Evolutionary conservation across 2,888 invertebrate species (phyloP).

Genomic region (Helicoverpa assulta): DNA sequence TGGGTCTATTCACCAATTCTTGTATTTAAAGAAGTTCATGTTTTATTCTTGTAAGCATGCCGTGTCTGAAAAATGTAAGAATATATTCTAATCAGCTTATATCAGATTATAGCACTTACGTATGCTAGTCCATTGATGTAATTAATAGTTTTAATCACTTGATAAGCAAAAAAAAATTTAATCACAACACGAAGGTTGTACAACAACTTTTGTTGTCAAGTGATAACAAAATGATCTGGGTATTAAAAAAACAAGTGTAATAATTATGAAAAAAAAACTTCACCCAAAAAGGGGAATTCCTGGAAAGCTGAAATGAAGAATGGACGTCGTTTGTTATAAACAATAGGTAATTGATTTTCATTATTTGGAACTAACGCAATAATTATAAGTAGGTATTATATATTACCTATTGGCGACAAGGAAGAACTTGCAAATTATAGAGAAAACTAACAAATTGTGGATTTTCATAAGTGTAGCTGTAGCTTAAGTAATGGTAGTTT

Average conservation of each 20-base stretch:
- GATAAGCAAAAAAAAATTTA: constrained; percentile 12
- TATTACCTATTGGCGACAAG: no score
- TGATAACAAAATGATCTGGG: constrained; percentile 13
- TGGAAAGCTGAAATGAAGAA: no score
- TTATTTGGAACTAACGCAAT: no score
- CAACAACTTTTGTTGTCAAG: constrained; percentile 9
- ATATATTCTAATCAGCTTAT: not conserved
- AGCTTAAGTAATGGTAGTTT: not conserved
- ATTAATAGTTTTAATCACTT: constrained; percentile 7
- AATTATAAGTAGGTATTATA: no score
- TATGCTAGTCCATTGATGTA: constrained; percentile 11
- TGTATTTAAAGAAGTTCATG: no score
- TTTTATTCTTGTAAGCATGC: not conserved
- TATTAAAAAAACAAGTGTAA: not conserved
- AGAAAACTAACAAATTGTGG: not conserved
- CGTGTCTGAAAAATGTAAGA: not conserved
- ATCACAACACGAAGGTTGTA: constrained; percentile 19
- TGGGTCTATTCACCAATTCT: no score
- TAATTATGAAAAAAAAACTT: no score
- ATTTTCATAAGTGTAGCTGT: not conserved
- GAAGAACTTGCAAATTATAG: not conserved
- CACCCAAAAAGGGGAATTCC: no score
- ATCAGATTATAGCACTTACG: not conserved
- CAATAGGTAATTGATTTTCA: no score
- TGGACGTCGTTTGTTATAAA: no score